Percentiles rank a stretch among this genome's conserved stretches.
phyloP scores from a whole-genome alignment of 1,140 invertebrate genomes.

The Cryptotermes secundus region DNA sequence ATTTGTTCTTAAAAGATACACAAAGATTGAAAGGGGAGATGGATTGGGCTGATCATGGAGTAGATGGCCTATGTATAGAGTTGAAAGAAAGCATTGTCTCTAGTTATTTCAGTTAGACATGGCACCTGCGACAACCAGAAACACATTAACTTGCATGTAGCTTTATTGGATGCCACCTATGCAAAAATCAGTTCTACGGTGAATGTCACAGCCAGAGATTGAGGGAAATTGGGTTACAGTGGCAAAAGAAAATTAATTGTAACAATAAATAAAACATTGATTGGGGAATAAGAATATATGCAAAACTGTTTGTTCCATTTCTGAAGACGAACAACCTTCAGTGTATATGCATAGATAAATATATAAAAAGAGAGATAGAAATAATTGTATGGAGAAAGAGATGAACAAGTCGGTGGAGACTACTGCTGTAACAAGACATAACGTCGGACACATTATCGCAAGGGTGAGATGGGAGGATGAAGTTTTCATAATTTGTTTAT shows the following conservation, averaged over 20 bases:
- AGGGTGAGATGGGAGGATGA: neutral
- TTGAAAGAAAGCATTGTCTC: slow-evolving; percentile 10
- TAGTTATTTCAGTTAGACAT: neutral
- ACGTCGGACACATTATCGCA: neutral
- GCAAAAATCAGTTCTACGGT: neutral
- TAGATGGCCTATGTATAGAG: slow-evolving; percentile 19
- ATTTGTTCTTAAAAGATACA: neutral
- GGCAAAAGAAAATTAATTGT: slow-evolving; percentile 1
- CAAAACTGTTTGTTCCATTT: neutral
- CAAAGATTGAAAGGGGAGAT: slow-evolving; percentile 4
- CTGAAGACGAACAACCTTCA: slow-evolving; percentile 10
- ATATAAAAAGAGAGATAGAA: slow-evolving; percentile 22
- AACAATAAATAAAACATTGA: neutral
- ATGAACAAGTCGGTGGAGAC: neutral
- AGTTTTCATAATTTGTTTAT: neutral
- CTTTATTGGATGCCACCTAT: neutral
- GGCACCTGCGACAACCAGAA: neutral
- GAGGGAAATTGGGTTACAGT: slow-evolving; percentile 15
- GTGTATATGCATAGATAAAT: neutral
- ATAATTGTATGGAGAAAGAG: neutral
- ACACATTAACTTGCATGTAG: slow-evolving; percentile 3
- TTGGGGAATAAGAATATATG: neutral
- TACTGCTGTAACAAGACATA: neutral
- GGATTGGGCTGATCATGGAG: neutral
- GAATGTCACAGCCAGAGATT: neutral